Conservation (phyloP, 1,140 invertebrate genomes). For the Zaprionus ghesquierei region DNA sequence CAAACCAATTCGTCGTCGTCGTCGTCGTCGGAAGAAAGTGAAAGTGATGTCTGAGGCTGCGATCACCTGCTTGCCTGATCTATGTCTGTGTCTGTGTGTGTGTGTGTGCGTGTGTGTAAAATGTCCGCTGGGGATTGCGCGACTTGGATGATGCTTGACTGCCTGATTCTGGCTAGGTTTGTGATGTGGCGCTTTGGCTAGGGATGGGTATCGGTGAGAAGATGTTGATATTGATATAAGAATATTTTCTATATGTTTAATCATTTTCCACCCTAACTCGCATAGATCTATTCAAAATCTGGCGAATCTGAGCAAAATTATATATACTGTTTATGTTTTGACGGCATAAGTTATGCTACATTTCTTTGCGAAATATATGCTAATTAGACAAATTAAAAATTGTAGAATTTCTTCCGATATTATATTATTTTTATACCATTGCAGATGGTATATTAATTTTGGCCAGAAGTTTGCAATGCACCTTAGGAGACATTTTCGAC, state of each 20-base stretch:
- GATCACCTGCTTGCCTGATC: slow-evolving; percentile 60
- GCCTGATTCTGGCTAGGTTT: slow-evolving; percentile 27
- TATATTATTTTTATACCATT: too few species aligned
- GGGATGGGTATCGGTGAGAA: neutral
- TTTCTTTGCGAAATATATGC: too few species aligned
- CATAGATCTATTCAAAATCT: too few species aligned
- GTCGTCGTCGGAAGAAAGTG: slow-evolving; percentile 52
- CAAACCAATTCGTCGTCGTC: slow-evolving; percentile 17
- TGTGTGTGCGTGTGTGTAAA: slow-evolving; percentile 35
- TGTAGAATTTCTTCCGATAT: too few species aligned
- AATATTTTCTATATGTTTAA: neutral
- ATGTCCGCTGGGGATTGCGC: slow-evolving; percentile 50
- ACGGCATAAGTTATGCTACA: too few species aligned
- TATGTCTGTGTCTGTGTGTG: slow-evolving; percentile 6
- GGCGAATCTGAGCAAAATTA: too few species aligned
- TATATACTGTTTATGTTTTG: too few species aligned
- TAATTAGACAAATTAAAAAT: too few species aligned
- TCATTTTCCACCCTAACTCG: too few species aligned
- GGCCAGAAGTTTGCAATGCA: too few species aligned
- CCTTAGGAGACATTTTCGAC: too few species aligned
- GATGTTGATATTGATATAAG: neutral
- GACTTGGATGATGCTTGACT: slow-evolving; percentile 34
- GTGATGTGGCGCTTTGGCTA: neutral
- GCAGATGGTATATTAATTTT: too few species aligned
- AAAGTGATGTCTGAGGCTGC: slow-evolving; percentile 56